Conservation (phyloP, 2,113 vertebrate species). For the Galeopterus variegatus region DNA sequence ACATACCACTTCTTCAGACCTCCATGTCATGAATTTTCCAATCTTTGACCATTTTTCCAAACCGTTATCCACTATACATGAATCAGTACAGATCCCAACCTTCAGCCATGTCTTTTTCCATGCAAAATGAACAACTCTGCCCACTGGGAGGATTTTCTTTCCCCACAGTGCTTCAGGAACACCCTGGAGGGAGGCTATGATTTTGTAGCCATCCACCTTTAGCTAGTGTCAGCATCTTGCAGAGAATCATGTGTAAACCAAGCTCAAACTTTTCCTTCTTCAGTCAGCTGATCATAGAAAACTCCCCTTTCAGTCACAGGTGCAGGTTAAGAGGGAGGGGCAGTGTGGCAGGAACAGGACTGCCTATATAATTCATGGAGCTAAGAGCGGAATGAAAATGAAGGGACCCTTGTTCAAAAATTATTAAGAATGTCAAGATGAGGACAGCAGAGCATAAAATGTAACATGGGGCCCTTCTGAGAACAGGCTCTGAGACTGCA, state of each 20-base stretch:
- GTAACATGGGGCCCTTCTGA: background rate
- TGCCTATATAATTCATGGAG: background rate
- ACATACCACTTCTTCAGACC: background rate
- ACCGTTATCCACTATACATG: background rate
- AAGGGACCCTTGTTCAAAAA: background rate
- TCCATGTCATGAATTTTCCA: constrained; percentile 21
- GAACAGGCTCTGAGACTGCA: background rate
- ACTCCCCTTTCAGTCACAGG: background rate
- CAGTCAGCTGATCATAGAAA: background rate
- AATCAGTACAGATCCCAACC: background rate
- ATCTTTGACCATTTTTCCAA: background rate
- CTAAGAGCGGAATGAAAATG: background rate
- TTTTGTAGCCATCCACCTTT: background rate
- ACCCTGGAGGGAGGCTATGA: background rate
- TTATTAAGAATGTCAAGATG: background rate
- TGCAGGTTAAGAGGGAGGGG: background rate
- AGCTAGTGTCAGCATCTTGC: background rate
- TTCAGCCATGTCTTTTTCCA: background rate
- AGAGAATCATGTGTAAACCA: background rate
- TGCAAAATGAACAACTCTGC: background rate
- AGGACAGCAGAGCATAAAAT: background rate
- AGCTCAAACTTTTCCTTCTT: background rate
- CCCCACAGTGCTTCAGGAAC: background rate
- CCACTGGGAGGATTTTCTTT: background rate
- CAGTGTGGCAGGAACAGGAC: background rate